Conservation (phyloP, 2,888 invertebrate species). For the Ashinkailepas kermadecensis region DNA sequence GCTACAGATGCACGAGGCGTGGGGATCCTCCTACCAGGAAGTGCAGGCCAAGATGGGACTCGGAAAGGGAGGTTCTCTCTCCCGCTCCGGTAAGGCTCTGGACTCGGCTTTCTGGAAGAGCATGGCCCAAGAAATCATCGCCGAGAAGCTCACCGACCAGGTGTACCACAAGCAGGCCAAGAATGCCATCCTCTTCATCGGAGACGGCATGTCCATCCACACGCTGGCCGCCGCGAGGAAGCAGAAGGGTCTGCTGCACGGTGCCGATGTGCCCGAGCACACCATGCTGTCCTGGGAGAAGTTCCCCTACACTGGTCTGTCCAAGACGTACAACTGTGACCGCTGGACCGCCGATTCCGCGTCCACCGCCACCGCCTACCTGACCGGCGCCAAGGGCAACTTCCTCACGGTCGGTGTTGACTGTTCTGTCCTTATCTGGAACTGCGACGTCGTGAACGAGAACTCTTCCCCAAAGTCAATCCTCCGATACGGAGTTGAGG, state of each 20-base stretch:
- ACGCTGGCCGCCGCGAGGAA: slow-evolving; percentile 4
- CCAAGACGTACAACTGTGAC: not conserved
- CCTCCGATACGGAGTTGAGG: not conserved
- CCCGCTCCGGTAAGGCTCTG: not conserved
- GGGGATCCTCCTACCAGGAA: not conserved
- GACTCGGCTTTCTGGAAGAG: not conserved
- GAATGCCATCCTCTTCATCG: slow-evolving; percentile 6
- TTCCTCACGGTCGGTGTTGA: slow-evolving; percentile 11
- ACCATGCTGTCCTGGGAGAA: slow-evolving; percentile 11
- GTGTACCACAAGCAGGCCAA: not conserved
- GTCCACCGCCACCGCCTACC: too few relatives aligned
- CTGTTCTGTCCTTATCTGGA: not conserved
- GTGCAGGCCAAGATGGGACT: not conserved
- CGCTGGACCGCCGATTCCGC: not conserved
- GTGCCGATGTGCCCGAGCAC: slow-evolving; percentile 5
- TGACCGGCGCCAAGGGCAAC: not conserved
- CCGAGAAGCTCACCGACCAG: too few relatives aligned
- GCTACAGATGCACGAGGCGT: not conserved
- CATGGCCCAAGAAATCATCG: not conserved
- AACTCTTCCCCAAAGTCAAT: not conserved
- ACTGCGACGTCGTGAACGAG: slow-evolving; percentile 12
- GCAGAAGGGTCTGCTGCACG: not conserved
- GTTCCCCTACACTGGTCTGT: not conserved
- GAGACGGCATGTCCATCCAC: slow-evolving; percentile 7
- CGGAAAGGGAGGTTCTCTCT: not conserved